Percentiles rank a stretch among this genome's conserved stretches.
Evolutionary conservation across 2,113 vertebrate genomes (phyloP).

Genomic region (Rhabdomys dilectus): DNA sequence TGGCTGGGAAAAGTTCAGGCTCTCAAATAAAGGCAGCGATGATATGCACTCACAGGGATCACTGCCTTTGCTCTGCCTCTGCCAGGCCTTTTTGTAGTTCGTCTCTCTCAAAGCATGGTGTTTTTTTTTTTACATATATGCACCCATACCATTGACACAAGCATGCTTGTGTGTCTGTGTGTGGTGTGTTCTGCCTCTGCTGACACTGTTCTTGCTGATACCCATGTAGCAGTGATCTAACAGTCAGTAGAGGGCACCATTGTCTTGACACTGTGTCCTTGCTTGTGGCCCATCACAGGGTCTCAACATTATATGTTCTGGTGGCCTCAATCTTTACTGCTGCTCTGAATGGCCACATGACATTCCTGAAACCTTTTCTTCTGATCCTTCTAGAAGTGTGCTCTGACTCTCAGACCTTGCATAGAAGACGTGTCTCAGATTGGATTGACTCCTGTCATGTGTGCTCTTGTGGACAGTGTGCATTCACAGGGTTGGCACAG

Average conservation of each 20-base stretch:
- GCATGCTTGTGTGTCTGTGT: not conserved
- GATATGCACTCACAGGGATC: not conserved
- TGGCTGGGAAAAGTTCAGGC: not conserved
- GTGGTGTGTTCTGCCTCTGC: not conserved
- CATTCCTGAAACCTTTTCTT: not conserved
- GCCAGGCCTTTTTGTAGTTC: not conserved
- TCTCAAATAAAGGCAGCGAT: too few species aligned
- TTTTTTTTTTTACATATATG: not conserved
- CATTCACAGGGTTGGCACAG: too few species aligned
- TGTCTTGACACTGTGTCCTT: not conserved
- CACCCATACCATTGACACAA: not conserved
- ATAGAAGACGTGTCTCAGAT: not conserved
- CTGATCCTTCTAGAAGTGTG: not conserved
- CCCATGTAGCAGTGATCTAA: not conserved
- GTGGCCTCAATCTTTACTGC: not conserved
- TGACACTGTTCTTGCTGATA: not conserved
- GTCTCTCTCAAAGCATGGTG: not conserved
- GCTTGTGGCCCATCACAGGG: not conserved
- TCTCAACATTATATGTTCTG: not conserved
- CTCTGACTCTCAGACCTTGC: not conserved
- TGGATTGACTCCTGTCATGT: not conserved
- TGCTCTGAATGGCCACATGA: not conserved
- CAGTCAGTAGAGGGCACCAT: constrained; percentile 4
- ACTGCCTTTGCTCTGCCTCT: too few species aligned
- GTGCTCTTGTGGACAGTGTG: not conserved